Conservation (phyloP, 2,888 invertebrate species). For the Eupeodes latifasciatus region DNA sequence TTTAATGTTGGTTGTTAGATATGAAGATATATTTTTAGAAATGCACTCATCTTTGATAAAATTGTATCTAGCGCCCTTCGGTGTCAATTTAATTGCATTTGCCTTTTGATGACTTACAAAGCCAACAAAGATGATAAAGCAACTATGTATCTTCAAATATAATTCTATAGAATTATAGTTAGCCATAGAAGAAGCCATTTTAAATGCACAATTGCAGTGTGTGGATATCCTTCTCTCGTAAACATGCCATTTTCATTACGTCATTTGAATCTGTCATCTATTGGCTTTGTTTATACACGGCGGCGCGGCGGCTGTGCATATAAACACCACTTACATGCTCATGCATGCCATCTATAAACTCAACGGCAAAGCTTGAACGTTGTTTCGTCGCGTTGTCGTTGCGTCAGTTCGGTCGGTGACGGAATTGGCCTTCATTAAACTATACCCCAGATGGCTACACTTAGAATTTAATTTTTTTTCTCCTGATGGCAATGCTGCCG, state of each 20-base stretch:
- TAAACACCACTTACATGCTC: no score
- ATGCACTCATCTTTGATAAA: constrained; percentile 55
- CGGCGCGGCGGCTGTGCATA: no score
- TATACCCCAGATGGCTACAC: constrained; percentile 38
- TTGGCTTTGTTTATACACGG: constrained; percentile 27
- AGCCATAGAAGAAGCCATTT: constrained; percentile 57
- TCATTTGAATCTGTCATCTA: constrained; percentile 66
- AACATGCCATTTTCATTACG: constrained; percentile 53
- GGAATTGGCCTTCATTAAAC: constrained; percentile 44
- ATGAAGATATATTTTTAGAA: constrained; percentile 57
- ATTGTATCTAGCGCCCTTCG: constrained; percentile 61
- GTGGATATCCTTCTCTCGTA: constrained; percentile 68
- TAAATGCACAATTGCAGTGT: constrained; percentile 34
- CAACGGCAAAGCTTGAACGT: background rate
- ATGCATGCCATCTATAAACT: no score
- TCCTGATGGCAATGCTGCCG: constrained; percentile 19
- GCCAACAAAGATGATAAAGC: background rate
- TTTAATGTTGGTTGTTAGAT: no score
- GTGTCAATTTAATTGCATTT: constrained; percentile 56
- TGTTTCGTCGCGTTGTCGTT: no score
- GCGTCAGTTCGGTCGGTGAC: background rate
- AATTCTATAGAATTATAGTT: constrained; percentile 67
- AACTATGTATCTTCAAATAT: background rate
- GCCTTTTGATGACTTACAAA: constrained; percentile 30
- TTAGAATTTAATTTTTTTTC: constrained; percentile 60